Evolutionary conservation across 2,113 vertebrate species (phyloP).

Genomic region (Egretta garzetta): DNA sequence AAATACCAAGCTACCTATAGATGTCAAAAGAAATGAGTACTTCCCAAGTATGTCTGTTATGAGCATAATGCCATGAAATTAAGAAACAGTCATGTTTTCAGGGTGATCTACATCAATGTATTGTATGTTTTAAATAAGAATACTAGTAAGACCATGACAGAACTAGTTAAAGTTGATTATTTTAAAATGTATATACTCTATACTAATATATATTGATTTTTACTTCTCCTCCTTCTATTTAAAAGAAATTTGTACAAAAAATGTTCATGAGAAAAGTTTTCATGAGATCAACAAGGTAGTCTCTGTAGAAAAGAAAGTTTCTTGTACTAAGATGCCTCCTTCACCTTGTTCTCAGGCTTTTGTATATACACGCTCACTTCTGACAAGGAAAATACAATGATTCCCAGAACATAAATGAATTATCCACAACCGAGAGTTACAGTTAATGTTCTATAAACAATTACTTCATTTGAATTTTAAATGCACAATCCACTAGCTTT

Average conservation of each 20-base stretch:
- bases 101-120: background rate
- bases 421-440: background rate
- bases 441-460: background rate
- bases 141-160: background rate
- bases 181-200: background rate
- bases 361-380: background rate
- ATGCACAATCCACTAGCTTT: background rate
- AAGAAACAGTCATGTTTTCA: background rate
- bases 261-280: background rate
- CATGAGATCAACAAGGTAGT: background rate
- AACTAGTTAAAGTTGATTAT: background rate
- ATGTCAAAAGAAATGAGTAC: background rate
- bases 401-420: background rate
- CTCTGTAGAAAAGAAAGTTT: background rate
- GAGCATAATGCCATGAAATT: background rate
- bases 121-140: background rate
- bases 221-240: background rate
- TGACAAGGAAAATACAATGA: background rate
- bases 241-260: background rate
- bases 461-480: background rate
- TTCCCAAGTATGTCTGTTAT: background rate
- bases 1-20: slow-evolving; percentile 69
- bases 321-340: background rate
- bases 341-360: background rate
- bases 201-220: background rate